Percentiles rank a stretch among this genome's conserved stretches.
These are phyloP conservation scores for Rhinoderma darwinii DNA, from an alignment of 2,113 vertebrate genomes.

Conservation along the genomic window DNA sequence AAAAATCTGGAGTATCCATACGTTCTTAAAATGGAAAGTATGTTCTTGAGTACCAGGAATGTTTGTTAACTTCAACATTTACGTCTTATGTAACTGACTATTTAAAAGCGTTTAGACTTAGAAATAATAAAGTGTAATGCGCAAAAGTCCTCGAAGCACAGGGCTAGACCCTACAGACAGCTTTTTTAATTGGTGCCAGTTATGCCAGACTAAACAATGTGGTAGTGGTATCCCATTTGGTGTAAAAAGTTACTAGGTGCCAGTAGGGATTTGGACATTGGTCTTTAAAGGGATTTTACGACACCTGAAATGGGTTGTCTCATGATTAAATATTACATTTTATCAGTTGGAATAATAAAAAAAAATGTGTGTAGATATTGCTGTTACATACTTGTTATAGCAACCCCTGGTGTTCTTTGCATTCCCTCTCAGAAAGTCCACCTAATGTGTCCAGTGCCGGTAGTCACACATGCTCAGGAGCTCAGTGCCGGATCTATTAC, in stretches of 20 bases:
- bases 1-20: slow-evolving; percentile 8
- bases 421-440: too few species aligned
- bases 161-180: neutral
- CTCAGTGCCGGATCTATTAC: too few species aligned
- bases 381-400: too few species aligned
- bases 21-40: slow-evolving; percentile 21
- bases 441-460: too few species aligned
- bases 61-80: neutral
- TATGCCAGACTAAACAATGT: slow-evolving; percentile 14
- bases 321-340: too few species aligned
- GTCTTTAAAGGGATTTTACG: neutral
- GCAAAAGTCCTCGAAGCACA: neutral
- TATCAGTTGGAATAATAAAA: too few species aligned
- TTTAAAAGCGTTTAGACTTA: neutral
- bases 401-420: too few species aligned
- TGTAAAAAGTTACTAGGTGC: neutral
- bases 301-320: neutral
- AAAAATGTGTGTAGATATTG: too few species aligned
- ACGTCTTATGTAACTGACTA: slow-evolving; percentile 16
- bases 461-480: too few species aligned
- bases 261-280: neutral
- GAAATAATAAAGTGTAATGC: neutral
- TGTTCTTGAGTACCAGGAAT: neutral
- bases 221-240: neutral
- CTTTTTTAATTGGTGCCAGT: neutral